A percentile compares a stretch with the other conserved stretches of the same genome.
These are phyloP conservation scores for Tauraco erythrolophus DNA, from an alignment of 2,113 vertebrate species.

Conservation along the genomic window DNA sequence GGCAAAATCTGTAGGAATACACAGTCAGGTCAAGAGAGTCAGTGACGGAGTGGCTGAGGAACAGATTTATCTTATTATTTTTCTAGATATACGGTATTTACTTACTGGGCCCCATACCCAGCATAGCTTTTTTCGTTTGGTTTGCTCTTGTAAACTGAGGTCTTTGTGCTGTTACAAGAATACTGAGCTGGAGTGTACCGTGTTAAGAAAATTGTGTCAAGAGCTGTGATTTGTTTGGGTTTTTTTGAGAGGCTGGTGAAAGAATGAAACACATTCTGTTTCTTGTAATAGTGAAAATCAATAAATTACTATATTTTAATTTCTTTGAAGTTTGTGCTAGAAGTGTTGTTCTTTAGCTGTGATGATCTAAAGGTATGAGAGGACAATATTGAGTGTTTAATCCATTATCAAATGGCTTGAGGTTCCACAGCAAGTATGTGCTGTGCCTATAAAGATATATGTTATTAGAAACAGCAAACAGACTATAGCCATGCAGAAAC, in stretches of 20 bases:
- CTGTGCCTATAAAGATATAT: neutral
- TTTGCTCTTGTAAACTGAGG: neutral
- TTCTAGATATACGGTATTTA: neutral
- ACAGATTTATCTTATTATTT: neutral
- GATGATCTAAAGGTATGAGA: neutral
- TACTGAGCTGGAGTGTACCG: neutral
- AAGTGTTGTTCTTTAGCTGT: neutral
- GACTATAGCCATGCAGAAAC: neutral
- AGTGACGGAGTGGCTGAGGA: neutral
- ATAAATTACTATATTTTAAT: neutral
- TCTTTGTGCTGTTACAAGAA: neutral
- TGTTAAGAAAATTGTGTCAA: fast-evolving
- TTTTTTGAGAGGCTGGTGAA: neutral
- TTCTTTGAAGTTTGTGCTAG: neutral
- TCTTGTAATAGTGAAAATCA: neutral
- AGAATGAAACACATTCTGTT: neutral
- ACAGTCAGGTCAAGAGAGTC: neutral
- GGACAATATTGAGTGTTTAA: neutral
- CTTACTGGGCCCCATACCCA: neutral
- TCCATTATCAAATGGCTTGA: neutral
- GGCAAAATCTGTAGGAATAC: neutral
- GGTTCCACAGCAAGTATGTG: neutral
- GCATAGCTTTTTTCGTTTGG: neutral
- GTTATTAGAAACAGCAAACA: neutral
- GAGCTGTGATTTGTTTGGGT: neutral